A percentile compares a stretch with the other conserved stretches of the same genome.
Evolutionary conservation across 2,113 vertebrate species (phyloP).

Genomic region (Heloderma charlesbogerti): DNA sequence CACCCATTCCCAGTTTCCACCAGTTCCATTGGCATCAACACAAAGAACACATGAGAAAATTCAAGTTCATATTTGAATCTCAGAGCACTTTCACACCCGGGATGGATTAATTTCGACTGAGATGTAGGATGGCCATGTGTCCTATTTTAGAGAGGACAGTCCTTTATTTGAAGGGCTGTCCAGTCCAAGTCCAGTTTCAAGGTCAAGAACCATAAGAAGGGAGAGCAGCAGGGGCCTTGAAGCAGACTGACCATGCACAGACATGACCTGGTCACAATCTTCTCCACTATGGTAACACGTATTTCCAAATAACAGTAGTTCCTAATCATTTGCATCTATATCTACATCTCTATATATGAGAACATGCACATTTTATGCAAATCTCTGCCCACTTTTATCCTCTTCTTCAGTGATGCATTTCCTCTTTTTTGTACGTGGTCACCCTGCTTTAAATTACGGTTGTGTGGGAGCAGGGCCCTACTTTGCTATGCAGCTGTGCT

Average conservation of each 20-base stretch:
- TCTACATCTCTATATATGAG: neutral
- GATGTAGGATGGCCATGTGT: neutral
- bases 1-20: neutral
- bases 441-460: neutral
- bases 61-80: slow-evolving; percentile 20
- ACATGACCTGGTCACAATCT: neutral
- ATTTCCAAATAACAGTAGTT: neutral
- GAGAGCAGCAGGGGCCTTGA: neutral
- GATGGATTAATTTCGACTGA: neutral
- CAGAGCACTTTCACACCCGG: slow-evolving; percentile 22
- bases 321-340: neutral
- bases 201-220: neutral
- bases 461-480: neutral
- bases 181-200: neutral
- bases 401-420: neutral
- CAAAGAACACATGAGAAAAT: slow-evolving; percentile 9
- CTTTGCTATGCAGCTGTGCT: neutral
- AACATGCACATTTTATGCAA: neutral
- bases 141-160: neutral
- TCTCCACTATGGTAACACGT: neutral
- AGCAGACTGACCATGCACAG: neutral
- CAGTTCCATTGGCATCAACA: slow-evolving; percentile 43
- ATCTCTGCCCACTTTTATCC: neutral
- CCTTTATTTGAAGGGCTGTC: neutral
- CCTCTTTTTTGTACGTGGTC: neutral